These are phyloP conservation scores for Eleginops maclovinus DNA, from an alignment of 2,113 vertebrate species.

Conservation along the genomic window DNA sequence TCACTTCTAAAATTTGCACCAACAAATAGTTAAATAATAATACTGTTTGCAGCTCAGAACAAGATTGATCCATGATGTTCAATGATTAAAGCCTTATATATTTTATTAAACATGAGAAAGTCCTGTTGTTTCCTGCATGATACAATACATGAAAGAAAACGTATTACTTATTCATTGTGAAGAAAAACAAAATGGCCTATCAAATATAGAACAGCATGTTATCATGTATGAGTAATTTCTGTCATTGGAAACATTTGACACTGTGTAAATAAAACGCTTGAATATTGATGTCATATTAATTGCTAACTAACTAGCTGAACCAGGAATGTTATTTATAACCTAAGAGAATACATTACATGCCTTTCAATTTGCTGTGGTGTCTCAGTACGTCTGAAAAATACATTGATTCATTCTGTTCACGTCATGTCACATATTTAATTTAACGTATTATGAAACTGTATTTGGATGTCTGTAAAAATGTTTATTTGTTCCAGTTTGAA, in stretches of 20 bases:
- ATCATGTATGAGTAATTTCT: constrained; percentile 17
- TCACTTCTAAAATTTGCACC: not conserved
- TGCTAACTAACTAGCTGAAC: constrained; percentile 5
- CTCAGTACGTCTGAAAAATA: not conserved
- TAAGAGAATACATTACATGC: not conserved
- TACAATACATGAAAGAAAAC: not conserved
- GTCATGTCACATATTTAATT: not conserved
- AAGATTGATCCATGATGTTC: not conserved
- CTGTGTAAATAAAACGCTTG: constrained; percentile 16
- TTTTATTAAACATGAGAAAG: not conserved
- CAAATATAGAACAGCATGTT: constrained; percentile 21
- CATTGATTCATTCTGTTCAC: not conserved
- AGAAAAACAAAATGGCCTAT: constrained; percentile 3
- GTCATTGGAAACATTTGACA: constrained; percentile 1
- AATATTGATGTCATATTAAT: constrained; percentile 22
- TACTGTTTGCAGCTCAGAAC: not conserved
- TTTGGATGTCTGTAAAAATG: not conserved
- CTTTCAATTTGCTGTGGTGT: not conserved
- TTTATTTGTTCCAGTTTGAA: not conserved
- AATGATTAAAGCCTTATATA: not conserved
- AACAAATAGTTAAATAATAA: too few relatives aligned
- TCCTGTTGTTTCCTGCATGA: not conserved
- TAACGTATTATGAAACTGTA: not conserved
- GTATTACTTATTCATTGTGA: not conserved
- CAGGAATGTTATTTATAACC: not conserved